These are phyloP conservation scores for Periophthalmodon schlosseri DNA, from an alignment of 2,113 vertebrate species.

Conservation along the genomic window DNA sequence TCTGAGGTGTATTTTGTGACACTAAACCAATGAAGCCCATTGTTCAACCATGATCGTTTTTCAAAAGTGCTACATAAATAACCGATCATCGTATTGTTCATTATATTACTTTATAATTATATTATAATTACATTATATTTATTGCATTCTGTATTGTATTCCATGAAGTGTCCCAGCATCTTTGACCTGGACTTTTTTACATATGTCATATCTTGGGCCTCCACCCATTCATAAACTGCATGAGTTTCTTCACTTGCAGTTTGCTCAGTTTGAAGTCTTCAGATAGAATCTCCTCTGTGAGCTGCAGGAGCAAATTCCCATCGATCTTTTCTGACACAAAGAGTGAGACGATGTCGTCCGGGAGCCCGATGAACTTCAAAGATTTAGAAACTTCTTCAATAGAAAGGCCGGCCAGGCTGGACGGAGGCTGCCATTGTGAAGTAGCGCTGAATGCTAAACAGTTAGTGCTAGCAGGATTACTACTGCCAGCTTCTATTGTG, in stretches of 20 bases:
- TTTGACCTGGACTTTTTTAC: background rate
- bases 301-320: conserved; percentile 93
- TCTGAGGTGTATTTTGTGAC: too few species aligned
- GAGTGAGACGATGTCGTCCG: conserved; percentile 87
- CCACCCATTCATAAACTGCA: conserved; percentile 98
- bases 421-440: conserved; percentile 89
- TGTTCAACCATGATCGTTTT: too few species aligned
- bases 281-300: conserved; percentile 94
- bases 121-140: too few species aligned
- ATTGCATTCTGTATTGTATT: background rate
- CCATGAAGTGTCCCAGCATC: background rate
- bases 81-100: background rate
- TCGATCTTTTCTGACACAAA: conserved; percentile 96
- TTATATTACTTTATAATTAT: too few species aligned
- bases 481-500: conserved; percentile 74
- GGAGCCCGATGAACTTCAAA: conserved; percentile 90
- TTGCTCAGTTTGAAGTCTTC: conserved; percentile 98
- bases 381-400: conserved; percentile 95
- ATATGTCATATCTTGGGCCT: conserved; percentile 90
- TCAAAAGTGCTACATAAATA: too few species aligned
- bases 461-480: conserved; percentile 77
- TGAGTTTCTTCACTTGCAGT: conserved; percentile 96
- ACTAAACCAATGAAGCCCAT: too few species aligned
- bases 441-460: conserved; percentile 69
- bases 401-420: conserved; percentile 87